Evolutionary conservation across 2,113 vertebrate species (phyloP).

Genomic region (Orcinus orca): DNA sequence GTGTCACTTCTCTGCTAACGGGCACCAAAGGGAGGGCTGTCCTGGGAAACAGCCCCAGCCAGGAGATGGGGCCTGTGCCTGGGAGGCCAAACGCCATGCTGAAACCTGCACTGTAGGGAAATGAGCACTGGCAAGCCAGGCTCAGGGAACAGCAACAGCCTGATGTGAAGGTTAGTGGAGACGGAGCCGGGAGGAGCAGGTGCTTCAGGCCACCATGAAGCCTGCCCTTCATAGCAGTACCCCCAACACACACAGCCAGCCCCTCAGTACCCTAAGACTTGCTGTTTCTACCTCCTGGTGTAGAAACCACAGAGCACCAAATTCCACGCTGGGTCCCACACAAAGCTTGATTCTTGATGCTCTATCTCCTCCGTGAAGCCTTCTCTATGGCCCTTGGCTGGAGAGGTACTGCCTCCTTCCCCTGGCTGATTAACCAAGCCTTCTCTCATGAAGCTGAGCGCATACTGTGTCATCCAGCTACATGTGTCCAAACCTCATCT

Average conservation of each 20-base stretch:
- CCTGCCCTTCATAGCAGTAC: neutral
- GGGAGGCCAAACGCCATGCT: neutral
- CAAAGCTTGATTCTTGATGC: neutral
- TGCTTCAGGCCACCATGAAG: neutral
- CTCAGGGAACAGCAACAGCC: neutral
- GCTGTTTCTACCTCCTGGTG: neutral
- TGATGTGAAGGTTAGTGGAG: neutral
- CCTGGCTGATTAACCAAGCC: neutral
- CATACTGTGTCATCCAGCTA: neutral
- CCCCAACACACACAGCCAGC: neutral
- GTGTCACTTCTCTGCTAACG: conserved; percentile 34
- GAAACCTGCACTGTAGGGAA: neutral
- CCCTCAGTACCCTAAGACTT: neutral
- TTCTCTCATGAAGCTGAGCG: neutral
- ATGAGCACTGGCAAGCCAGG: neutral
- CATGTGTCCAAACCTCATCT: neutral
- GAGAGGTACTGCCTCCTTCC: neutral
- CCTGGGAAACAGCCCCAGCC: neutral
- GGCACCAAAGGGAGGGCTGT: neutral
- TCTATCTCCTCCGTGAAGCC: neutral
- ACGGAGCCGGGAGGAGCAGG: neutral
- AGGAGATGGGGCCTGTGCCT: neutral
- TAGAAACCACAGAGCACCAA: neutral
- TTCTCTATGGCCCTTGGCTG: neutral
- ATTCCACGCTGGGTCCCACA: neutral